These are phyloP conservation scores for Lycaon pictus DNA, from an alignment of 2,113 vertebrate species.

Conservation along the genomic window DNA sequence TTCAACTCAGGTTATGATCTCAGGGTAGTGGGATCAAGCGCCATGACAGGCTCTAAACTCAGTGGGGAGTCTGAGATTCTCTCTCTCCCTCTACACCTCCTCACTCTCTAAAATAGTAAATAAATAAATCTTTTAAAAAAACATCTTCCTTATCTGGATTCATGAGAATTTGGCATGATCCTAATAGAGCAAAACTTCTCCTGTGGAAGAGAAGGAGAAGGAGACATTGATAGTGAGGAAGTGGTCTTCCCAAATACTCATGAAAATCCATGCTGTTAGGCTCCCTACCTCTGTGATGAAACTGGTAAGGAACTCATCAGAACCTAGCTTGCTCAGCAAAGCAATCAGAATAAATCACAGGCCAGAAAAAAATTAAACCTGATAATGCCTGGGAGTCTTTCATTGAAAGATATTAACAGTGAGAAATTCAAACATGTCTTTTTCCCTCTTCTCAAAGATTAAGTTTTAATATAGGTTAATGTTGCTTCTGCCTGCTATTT, in stretches of 20 bases:
- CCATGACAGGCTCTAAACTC: background rate
- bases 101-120: background rate
- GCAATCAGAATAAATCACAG: background rate
- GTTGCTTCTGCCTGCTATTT: conserved; percentile 57
- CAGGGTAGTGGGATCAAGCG: background rate
- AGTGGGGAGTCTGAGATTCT: background rate
- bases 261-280: background rate
- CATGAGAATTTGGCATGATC: conserved; percentile 7
- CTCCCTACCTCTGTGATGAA: background rate
- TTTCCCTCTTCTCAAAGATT: conserved; percentile 10
- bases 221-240: background rate
- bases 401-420: background rate
- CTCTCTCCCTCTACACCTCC: background rate
- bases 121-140: background rate
- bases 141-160: background rate
- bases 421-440: conserved; percentile 31
- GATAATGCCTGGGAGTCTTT: background rate
- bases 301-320: background rate
- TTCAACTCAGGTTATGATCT: background rate
- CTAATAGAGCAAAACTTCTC: background rate
- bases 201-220: background rate
- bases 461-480: conserved; percentile 54
- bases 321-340: background rate
- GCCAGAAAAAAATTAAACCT: conserved; percentile 40
- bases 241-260: background rate